Evolutionary conservation across 2,888 invertebrate genomes (phyloP).

Genomic region (Megamerina dolium): DNA sequence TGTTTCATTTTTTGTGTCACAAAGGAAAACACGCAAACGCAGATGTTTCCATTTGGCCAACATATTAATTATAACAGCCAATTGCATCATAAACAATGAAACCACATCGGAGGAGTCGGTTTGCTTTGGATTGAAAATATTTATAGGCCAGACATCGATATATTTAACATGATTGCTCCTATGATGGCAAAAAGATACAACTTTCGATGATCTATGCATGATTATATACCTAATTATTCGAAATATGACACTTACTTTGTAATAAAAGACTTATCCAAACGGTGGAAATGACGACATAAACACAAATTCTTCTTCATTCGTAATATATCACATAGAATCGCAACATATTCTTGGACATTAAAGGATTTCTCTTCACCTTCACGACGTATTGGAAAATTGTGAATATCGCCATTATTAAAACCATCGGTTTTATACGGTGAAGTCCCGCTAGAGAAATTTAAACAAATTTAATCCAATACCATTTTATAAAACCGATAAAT

Average conservation of each 20-base stretch:
- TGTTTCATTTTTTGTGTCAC: conserved; percentile 53
- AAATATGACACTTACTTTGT: conserved; percentile 54
- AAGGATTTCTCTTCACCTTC: conserved; percentile 49
- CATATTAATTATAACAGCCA: conserved; percentile 93
- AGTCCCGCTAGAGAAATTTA: conserved; percentile 41
- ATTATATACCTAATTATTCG: background rate
- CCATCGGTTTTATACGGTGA: conserved; percentile 59
- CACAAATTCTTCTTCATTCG: conserved; percentile 93
- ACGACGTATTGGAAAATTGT: conserved; percentile 54
- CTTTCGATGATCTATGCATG: background rate
- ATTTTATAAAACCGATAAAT: too few species aligned
- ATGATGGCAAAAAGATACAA: background rate
- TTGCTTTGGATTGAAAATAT: conserved; percentile 73
- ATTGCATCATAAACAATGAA: conserved; percentile 90
- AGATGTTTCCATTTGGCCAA: conserved; percentile 82
- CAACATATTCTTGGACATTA: conserved; percentile 66
- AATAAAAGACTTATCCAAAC: conserved; percentile 71
- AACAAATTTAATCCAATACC: too few species aligned
- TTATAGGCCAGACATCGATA: conserved; percentile 98
- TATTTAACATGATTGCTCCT: conserved; percentile 58
- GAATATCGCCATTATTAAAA: conserved; percentile 52
- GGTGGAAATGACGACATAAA: conserved; percentile 84
- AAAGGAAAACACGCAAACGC: conserved; percentile 79
- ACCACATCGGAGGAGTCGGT: conserved; percentile 83
- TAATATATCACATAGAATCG: conserved; percentile 79